Base-by-base conservation (phyloP, 2,888 invertebrate genomes). In the Linyphia triangularis region DNA sequence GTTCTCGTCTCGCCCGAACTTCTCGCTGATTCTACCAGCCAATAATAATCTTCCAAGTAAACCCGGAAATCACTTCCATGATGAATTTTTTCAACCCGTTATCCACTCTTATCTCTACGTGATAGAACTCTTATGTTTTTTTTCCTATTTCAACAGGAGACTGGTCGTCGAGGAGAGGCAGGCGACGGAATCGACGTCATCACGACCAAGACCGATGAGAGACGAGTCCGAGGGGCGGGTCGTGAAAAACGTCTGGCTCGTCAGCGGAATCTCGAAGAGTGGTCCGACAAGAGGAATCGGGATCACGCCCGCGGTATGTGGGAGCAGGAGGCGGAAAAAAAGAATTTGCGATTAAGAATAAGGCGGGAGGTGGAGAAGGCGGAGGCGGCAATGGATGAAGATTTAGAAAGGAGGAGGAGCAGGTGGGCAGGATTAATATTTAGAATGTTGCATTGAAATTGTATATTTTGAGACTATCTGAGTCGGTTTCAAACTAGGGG, bases 321-420 rank as follows among this genome's bases (percentile, higher is more conserved):
- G 88, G 88, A 88, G 59, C 59, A 59, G 33, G 65, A 43, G 16
- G 88, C 81, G 0, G 81, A 88, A 10, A 72, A 37, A 69, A 81
- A 81, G 33, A 22, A 37, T 5, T 61, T 88, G 1, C 75, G 69
- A 43, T 67, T 57, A 24, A 67, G 75, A n/a, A 81, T 88, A 5
- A 26, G 33, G 22, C 75, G 88, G 88, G 82, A 88, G 43, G 69
- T 88, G 81, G 88, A 57, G 13, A 88, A 88, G 26, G 22, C 75
- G 16, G 37, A 22, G 0, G 65, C 33, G 0, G 43, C 30, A 9
- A 88, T 73, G 82, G 82, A 82, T 0, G 67, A 69, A n/a, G 75
- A 82, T 2, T 30, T 88, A n/a, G 82, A 82, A 1, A 37, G 30
- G 19, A 51, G 88, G 3, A 73, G 88, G n/a, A 19, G 2, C 9